These are phyloP conservation scores for Speoplatyrhinus poulsoni DNA, from an alignment of 2,113 vertebrate genomes.

Conservation along the genomic window DNA sequence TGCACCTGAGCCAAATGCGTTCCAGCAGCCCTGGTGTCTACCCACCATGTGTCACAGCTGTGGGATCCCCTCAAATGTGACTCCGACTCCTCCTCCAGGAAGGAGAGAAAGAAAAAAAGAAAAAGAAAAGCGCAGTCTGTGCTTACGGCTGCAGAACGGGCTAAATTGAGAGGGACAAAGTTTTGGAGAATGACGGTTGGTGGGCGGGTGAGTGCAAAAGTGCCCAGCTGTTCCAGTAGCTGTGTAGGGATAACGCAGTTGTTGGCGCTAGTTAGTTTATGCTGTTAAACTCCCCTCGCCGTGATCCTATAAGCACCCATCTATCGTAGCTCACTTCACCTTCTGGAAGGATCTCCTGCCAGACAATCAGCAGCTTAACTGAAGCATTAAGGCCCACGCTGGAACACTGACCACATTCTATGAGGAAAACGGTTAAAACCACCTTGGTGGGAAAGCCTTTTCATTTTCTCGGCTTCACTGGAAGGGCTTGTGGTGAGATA, in stretches of 20 bases:
- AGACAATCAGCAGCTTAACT: conserved; percentile 7
- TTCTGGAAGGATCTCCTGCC: conserved; percentile 12
- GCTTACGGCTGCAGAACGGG: conserved; percentile 33
- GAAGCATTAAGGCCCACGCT: conserved; percentile 32
- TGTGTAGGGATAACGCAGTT: conserved; percentile 13
- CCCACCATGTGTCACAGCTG: conserved; percentile 21
- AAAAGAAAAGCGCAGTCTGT: conserved; percentile 48
- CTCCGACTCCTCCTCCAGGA: not conserved
- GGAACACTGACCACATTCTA: conserved; percentile 14
- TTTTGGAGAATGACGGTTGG: conserved; percentile 21
- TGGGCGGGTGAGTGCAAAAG: conserved; percentile 17
- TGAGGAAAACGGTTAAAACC: conserved; percentile 6
- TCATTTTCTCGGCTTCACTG: conserved; percentile 44
- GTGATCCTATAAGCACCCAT: conserved; percentile 21
- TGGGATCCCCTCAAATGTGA: conserved; percentile 1
- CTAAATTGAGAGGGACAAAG: conserved; percentile 53
- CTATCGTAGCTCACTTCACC: conserved; percentile 3
- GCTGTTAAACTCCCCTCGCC: conserved; percentile 38
- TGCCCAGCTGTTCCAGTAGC: conserved; percentile 46
- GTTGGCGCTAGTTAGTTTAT: conserved; percentile 33
- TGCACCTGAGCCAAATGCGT: not conserved
- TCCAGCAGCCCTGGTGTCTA: conserved; percentile 1
- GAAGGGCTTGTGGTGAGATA: conserved; percentile 39
- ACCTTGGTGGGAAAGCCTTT: conserved; percentile 24
- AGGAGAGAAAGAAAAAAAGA: too few species aligned